Evolutionary conservation across 1,140 invertebrate genomes (phyloP).

Genomic region (Meloidogyne floridensis): DNA sequence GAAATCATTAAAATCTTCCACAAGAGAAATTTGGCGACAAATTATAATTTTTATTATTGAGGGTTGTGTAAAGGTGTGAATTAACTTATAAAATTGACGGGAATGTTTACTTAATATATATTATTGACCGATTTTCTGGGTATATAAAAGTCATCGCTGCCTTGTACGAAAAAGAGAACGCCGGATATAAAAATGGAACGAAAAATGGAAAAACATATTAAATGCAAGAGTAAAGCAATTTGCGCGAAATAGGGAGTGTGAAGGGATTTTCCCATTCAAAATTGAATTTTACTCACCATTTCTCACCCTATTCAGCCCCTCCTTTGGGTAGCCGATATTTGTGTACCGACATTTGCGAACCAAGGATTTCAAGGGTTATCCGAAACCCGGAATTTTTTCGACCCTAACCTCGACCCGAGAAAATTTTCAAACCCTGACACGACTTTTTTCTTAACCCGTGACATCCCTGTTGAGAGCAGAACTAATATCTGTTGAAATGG

Average conservation of each 20-base stretch:
- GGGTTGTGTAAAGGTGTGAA: not conserved
- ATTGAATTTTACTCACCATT: too few relatives aligned
- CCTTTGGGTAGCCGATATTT: too few relatives aligned
- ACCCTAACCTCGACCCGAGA: too few relatives aligned
- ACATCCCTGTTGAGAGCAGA: too few relatives aligned
- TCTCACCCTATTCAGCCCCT: too few relatives aligned
- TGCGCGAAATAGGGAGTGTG: not conserved
- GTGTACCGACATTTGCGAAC: too few relatives aligned
- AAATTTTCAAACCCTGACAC: too few relatives aligned
- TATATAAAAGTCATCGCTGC: not conserved
- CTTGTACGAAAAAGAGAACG: not conserved
- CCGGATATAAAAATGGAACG: not conserved
- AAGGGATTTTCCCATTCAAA: constrained; percentile 1
- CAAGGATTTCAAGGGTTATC: too few relatives aligned
- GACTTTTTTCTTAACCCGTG: too few relatives aligned
- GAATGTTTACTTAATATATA: not conserved
- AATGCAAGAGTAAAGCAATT: not conserved
- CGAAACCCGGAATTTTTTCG: too few relatives aligned
- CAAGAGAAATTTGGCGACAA: not conserved
- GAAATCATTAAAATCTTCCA: not conserved
- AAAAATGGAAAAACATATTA: not conserved
- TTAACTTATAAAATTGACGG: not conserved
- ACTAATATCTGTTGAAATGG: too few relatives aligned
- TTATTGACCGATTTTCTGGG: not conserved
- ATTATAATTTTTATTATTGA: not conserved